Evolutionary conservation across 2,888 invertebrate species (phyloP), one percentile per base, ranked within the genome.

Genomic region (Chaetogeoica ovagalla): DNA sequence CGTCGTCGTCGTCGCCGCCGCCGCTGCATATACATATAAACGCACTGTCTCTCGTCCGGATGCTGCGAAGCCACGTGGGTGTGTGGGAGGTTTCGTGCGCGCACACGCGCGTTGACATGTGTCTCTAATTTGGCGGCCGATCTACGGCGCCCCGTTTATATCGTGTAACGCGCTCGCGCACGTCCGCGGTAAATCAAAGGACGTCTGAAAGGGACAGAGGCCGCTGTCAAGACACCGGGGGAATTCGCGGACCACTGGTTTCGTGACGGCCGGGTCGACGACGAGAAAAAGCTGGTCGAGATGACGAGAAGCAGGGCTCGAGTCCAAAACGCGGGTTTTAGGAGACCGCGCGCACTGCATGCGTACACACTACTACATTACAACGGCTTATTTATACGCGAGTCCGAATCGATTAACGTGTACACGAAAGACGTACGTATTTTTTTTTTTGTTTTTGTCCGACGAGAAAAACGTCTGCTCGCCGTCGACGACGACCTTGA

Each of bases 201-300:
- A 79, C 57, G 79, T 63, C 55, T 63, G 63, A 30, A 21, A 37
- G 4, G 4, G 30, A 4, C 1, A 4, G 2, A 30, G 43, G 21
- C 43, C 43, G 52, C 71, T 71, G 70, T 71, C 79, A 62, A 63
- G 23, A 7, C 55, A n/a, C 21, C 21, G 23, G 13, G n/a, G 37
- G 71, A 79, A 79, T 79, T 63, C 79, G 63, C 79, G 79, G 79
- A 71, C 79, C 71, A 71, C 55, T 79, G 79, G 65, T 23, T 79
- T 79, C 48, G 62, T 79, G 79, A 79, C 8, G 52, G n/a, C 23
- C 62, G 60, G 48, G 62, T 77, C 77, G 62, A 52, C 68, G 21
- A 65, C 21, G 79, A 71, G 57, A 30, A 57, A 52, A 30, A 30
- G 30, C 30, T 30, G 30, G 30, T 2, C 4, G 30, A 30, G 30